Conservation (phyloP, 92 coral and sea anemone species). For the Palythoa grandis region DNA sequence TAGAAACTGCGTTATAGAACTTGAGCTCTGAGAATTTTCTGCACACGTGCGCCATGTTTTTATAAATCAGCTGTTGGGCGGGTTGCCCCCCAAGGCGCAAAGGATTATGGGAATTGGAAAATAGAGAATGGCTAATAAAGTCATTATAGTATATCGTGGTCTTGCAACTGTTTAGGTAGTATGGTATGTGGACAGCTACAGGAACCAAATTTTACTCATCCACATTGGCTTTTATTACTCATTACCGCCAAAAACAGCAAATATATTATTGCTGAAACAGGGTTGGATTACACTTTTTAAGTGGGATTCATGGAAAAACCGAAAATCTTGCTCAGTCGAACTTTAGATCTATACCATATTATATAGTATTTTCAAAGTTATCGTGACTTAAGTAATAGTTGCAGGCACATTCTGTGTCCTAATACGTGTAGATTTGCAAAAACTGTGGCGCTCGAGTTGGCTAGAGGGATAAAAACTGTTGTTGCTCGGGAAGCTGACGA, state of each 20-base stretch:
- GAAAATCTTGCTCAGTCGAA: background rate
- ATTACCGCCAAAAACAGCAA: slow-evolving; percentile 2
- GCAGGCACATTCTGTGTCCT: slow-evolving; percentile 52
- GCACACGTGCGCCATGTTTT: too few species aligned
- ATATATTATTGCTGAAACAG: background rate
- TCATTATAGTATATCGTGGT: too few species aligned
- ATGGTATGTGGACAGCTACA: background rate
- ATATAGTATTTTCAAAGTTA: background rate
- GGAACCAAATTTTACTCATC: background rate
- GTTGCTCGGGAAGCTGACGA: slow-evolving; percentile 45
- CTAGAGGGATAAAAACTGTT: slow-evolving; percentile 2
- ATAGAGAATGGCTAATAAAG: too few species aligned
- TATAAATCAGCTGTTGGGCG: too few species aligned
- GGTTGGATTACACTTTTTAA: background rate
- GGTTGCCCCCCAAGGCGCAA: too few species aligned
- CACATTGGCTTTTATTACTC: background rate
- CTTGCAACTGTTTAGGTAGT: too few species aligned
- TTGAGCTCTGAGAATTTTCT: too few species aligned
- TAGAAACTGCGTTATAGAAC: too few species aligned
- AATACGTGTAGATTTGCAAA: too few species aligned
- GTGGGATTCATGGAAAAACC: background rate
- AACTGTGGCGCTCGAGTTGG: too few species aligned
- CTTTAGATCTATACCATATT: background rate
- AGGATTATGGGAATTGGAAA: too few species aligned
- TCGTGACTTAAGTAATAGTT: slow-evolving; percentile 34